Evolutionary conservation across 2,888 invertebrate genomes (phyloP).

Genomic region (Agrenia bidenticulata): DNA sequence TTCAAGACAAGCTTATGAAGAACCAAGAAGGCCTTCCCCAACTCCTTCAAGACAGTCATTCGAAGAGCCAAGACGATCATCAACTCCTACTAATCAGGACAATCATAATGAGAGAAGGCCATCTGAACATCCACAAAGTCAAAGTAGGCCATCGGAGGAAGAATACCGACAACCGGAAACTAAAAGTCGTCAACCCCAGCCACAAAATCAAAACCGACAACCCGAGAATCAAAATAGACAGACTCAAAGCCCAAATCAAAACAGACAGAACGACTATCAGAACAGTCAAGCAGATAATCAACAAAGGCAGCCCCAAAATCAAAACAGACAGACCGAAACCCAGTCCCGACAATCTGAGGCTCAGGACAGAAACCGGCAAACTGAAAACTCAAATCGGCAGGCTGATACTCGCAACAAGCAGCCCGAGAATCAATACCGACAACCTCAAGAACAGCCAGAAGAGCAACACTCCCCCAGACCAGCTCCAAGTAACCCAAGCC

Average conservation of each 20-base stretch:
- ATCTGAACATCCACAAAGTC: too few relatives aligned
- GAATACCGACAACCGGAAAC: slow-evolving; percentile 3
- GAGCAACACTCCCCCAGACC: neutral
- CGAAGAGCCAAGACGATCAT: too few relatives aligned
- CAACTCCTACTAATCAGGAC: too few relatives aligned
- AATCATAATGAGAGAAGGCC: too few relatives aligned
- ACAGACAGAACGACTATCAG: neutral
- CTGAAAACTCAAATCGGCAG: neutral
- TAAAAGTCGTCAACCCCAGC: neutral
- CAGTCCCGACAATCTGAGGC: neutral
- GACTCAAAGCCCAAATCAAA: neutral
- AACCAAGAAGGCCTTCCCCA: neutral
- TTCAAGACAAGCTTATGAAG: too few relatives aligned
- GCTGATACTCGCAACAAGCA: neutral
- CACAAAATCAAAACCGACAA: slow-evolving; percentile 17
- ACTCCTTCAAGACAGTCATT: slow-evolving; percentile 5
- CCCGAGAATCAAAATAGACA: neutral
- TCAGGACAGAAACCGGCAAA: neutral
- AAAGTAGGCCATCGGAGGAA: neutral
- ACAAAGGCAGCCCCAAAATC: neutral
- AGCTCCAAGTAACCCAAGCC: too few relatives aligned
- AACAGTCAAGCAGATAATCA: neutral
- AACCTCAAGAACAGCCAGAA: slow-evolving; percentile 10
- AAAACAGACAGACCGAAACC: neutral
- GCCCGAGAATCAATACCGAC: neutral